Conservation (phyloP, 1,140 invertebrate genomes). For the Drosophila kanapiae region DNA sequence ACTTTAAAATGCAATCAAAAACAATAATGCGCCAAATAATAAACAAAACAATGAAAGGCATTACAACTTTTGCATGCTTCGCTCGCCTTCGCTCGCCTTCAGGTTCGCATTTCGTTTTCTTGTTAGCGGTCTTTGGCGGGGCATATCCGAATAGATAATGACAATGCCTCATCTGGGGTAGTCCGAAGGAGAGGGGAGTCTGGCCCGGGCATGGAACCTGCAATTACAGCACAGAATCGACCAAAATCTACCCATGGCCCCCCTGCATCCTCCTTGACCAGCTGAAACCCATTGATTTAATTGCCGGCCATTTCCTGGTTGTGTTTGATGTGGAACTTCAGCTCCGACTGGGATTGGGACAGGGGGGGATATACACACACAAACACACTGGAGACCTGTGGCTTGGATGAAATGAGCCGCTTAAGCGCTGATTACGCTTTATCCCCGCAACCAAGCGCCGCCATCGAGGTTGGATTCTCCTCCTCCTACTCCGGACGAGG, state of each 20-base stretch:
- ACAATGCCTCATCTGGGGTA: constrained; percentile 59
- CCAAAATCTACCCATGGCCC: constrained; percentile 48
- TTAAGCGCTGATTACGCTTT: constrained; percentile 77
- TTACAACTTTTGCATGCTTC: constrained; percentile 54
- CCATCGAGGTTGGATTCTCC: constrained; percentile 20
- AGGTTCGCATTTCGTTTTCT: constrained; percentile 30
- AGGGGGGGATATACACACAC: constrained; percentile 7
- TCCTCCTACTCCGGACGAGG: constrained; percentile 14
- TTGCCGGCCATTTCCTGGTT: constrained; percentile 84
- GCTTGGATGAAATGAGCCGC: constrained; percentile 75
- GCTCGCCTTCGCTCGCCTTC: constrained; percentile 1
- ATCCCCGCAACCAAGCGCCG: constrained; percentile 69
- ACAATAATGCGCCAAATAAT: constrained; percentile 64
- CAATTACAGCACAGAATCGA: constrained; percentile 62
- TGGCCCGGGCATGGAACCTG: constrained; percentile 57
- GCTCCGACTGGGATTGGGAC: constrained; percentile 24
- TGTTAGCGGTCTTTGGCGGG: constrained; percentile 19
- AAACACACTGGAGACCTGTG: constrained; percentile 25
- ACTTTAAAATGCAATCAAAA: constrained; percentile 73
- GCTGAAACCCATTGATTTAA: constrained; percentile 82
- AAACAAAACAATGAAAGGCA: constrained; percentile 41
- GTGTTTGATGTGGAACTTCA: constrained; percentile 76
- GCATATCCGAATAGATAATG: constrained; percentile 62
- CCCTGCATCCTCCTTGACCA: constrained; percentile 14
- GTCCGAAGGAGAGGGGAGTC: background rate